Base-by-base conservation (phyloP, 2,888 invertebrate genomes). In the Metellina segmentata region DNA sequence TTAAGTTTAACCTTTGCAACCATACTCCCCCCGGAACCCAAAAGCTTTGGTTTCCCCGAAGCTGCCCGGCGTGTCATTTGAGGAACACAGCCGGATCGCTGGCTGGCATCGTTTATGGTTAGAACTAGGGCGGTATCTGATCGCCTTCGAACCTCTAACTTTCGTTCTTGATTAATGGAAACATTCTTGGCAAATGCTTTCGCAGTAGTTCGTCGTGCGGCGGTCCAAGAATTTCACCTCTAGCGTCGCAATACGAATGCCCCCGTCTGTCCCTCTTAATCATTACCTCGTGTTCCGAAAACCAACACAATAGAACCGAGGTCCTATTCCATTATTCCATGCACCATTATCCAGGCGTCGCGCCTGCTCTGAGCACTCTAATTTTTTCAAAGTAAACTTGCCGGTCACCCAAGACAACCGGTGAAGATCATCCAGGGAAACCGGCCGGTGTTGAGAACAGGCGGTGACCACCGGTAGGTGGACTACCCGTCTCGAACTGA, bases 181-280 rank as follows among this genome's bases (percentile, higher is more conserved):
- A 96, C 96, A 96, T 96, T 96, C 96, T 96, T 96, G 96, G 96
- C 96, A 96, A 96, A 96, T 96, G 96, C 96, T 96, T 96, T 96
- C 96, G 96, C 96, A 95, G 95, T 95, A 95, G 96, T 96, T 95
- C 95, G 96, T 96, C 96, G 95, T 96, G 95, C 95, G 95, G 94
- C 95, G 95, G 95, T 96, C 96, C 95, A 96, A 96, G 96, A 96
- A 96, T 96, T 96, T 96, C 96, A 96, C 96, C 96, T 96, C 96
- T 96, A 91, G 91, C 88, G 88, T 88, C 91, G 91, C 91, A 91
- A 79, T 91, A 91, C 91, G 91, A 88, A 91, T 95, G 95, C 96
- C 91, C 91, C 91, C 90, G 90, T 90, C 89, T 89, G 89, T 89
- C 82, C 89, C 89, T 89, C 82, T 89, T 89, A 82, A 89, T 89